Conservation (phyloP, 37 sponge, comb jelly and placozoan genomes). For the Oscarella lobularis region DNA sequence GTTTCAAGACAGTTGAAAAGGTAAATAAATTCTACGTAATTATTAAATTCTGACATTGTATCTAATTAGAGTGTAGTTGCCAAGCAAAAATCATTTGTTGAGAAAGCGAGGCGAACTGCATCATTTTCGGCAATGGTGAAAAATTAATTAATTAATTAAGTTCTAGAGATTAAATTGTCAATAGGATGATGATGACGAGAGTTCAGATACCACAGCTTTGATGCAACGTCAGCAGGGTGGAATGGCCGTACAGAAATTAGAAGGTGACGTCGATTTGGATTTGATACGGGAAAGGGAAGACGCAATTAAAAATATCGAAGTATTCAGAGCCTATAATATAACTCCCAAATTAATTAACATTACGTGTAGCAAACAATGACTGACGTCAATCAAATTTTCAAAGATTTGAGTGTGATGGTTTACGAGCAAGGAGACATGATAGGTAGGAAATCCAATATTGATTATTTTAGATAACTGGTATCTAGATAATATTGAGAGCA, state of each 20-base stretch:
- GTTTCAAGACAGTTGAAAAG: background rate
- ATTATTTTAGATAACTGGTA: constrained; percentile 6
- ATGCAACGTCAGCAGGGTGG: background rate
- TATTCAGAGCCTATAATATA: background rate
- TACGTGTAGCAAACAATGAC: constrained; percentile 53
- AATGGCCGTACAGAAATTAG: background rate
- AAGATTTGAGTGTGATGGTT: constrained; percentile 73
- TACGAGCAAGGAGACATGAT: constrained; percentile 81
- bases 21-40: background rate
- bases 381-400: constrained; percentile 78
- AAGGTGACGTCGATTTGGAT: background rate
- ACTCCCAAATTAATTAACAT: background rate
- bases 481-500: constrained; percentile 54
- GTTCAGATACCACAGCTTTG: background rate
- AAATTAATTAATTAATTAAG: background rate
- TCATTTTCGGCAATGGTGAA: background rate
- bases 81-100: background rate
- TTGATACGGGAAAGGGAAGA: background rate
- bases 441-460: constrained; percentile 33
- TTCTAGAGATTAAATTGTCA: background rate
- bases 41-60: background rate
- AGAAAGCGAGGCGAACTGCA: background rate
- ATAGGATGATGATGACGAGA: background rate
- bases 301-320: background rate
- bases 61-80: background rate